phyloP scores from a whole-genome alignment of 1,140 invertebrate genomes.

The Trissolcus basalis region DNA sequence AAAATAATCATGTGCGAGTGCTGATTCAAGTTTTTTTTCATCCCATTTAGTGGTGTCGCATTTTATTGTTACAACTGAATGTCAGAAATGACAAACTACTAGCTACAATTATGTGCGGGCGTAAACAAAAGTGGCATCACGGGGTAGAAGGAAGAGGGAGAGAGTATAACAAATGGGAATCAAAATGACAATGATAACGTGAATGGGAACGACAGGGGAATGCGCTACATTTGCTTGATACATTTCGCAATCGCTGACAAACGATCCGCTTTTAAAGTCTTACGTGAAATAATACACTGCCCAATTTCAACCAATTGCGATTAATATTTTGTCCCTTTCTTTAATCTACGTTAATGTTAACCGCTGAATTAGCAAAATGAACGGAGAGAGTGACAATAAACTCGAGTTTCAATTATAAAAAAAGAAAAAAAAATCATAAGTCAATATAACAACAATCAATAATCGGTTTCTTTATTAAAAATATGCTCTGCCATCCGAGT shows the following conservation, averaged over 20 bases:
- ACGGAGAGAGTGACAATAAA: constrained; percentile 14
- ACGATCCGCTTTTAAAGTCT: constrained; percentile 29
- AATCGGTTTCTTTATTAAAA: constrained; percentile 18
- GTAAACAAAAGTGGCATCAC: constrained; percentile 18
- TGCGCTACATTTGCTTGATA: constrained; percentile 15
- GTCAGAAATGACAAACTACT: constrained; percentile 32
- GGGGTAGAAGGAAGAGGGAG: not conserved
- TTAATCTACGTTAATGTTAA: constrained; percentile 8
- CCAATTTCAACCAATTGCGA: constrained; percentile 13
- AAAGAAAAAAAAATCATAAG: constrained; percentile 6
- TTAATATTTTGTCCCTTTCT: constrained; percentile 1
- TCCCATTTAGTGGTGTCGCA: constrained; percentile 23
- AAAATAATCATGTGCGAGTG: constrained; percentile 40
- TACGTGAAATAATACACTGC: constrained; percentile 22
- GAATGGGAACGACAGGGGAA: not conserved
- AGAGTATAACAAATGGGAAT: constrained; percentile 30
- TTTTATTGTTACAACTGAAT: constrained; percentile 40
- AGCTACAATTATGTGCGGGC: constrained; percentile 42
- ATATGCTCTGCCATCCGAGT: not conserved
- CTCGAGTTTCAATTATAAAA: constrained; percentile 7
- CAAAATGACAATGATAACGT: constrained; percentile 26
- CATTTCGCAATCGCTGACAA: constrained; percentile 19
- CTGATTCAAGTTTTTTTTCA: constrained; percentile 21
- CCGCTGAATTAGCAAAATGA: constrained; percentile 14
- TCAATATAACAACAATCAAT: constrained; percentile 20